phyloP scores from a whole-genome alignment of 2,888 invertebrate species.

The Plutella xylostella region DNA sequence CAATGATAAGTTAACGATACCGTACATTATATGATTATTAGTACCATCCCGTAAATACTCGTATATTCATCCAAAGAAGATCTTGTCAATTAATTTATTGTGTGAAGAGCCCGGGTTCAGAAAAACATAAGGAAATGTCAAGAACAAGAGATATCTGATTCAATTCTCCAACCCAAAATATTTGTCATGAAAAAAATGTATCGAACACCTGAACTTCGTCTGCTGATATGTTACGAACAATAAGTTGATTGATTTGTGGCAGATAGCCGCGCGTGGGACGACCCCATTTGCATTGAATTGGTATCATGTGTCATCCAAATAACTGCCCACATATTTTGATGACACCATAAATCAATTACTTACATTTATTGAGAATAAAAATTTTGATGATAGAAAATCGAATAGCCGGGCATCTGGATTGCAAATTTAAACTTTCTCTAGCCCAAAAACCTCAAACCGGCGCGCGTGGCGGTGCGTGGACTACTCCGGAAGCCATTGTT shows the following conservation, averaged over 20 bases:
- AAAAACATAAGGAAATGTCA: constrained; percentile 48
- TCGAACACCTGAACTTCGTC: neutral
- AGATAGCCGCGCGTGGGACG: constrained; percentile 40
- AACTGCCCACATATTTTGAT: constrained; percentile 1
- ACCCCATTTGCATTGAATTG: constrained; percentile 62
- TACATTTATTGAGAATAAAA: neutral
- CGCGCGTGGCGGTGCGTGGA: constrained; percentile 23
- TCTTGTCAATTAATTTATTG: neutral
- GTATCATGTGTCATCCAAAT: constrained; percentile 21
- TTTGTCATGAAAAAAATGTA: constrained; percentile 5
- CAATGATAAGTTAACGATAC: no score
- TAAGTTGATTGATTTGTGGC: constrained; percentile 52
- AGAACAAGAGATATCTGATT: constrained; percentile 20
- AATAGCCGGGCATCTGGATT: constrained; percentile 40
- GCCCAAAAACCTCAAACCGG: constrained; percentile 62
- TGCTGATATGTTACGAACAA: constrained; percentile 2
- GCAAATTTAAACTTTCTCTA: constrained; percentile 65
- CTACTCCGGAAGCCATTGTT: constrained; percentile 38
- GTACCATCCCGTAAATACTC: no score
- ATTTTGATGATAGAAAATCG: neutral
- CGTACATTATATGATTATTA: no score
- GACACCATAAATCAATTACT: neutral
- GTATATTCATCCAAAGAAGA: no score
- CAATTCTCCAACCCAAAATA: neutral
- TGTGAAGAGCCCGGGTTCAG: constrained; percentile 54